Conservation (phyloP, 1,140 invertebrate genomes). For the Drosophila pandora region DNA sequence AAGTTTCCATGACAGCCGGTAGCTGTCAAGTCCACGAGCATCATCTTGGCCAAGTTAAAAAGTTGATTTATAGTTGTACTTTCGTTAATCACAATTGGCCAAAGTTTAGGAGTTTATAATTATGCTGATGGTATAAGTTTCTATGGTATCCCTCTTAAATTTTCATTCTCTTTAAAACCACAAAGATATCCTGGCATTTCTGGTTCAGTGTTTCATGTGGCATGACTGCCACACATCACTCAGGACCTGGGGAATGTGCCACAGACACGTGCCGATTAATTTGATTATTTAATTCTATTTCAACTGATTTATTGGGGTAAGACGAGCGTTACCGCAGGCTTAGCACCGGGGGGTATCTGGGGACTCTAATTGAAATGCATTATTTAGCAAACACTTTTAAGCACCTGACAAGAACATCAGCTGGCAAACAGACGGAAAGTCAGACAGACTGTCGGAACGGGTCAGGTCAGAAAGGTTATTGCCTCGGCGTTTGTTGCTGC, state of each 20-base stretch:
- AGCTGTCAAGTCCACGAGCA: conserved; percentile 10
- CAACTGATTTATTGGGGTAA: conserved; percentile 55
- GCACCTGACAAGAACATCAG: conserved; percentile 38
- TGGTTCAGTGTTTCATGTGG: neutral
- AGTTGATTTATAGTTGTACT: neutral
- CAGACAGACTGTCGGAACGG: conserved; percentile 8
- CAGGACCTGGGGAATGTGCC: conserved; percentile 45
- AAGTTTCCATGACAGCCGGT: conserved; percentile 32
- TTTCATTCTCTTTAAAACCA: neutral
- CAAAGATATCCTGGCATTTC: neutral
- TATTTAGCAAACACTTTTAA: conserved; percentile 62
- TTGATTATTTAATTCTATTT: conserved; percentile 43
- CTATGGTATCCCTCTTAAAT: neutral
- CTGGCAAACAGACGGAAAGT: conserved; percentile 24
- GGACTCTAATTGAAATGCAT: conserved; percentile 72
- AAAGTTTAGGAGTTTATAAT: neutral
- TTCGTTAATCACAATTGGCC: neutral
- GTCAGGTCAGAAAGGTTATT: conserved; percentile 45
- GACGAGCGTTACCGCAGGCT: conserved; percentile 10
- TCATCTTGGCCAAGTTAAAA: neutral
- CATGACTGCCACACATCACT: conserved; percentile 33
- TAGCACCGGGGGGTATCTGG: conserved; percentile 17
- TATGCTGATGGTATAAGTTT: neutral
- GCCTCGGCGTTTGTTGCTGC: conserved; percentile 19
- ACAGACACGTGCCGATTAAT: conserved; percentile 52